Evolutionary conservation across 2,888 invertebrate genomes (phyloP).

Genomic region (Synanthedon myopaeformis): DNA sequence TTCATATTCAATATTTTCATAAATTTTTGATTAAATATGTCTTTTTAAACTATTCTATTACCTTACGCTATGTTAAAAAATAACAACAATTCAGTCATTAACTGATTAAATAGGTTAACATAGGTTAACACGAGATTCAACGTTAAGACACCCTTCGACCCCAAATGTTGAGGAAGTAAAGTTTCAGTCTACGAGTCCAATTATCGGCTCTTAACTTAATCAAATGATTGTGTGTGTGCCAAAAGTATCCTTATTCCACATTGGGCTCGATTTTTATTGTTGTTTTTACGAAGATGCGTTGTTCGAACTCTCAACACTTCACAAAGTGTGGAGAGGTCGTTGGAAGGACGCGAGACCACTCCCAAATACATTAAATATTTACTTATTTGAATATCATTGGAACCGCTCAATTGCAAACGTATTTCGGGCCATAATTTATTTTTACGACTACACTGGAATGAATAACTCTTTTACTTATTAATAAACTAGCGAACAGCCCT

Average conservation of each 20-base stretch:
- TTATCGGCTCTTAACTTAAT: conserved; percentile 29
- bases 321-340: conserved; percentile 12
- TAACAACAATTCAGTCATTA: too few species aligned
- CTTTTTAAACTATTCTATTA: too few species aligned
- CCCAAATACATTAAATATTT: conserved; percentile 3
- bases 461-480: too few species aligned
- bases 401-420: background rate
- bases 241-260: conserved; percentile 4
- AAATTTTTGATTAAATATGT: too few species aligned
- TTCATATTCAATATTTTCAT: too few species aligned
- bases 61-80: too few species aligned
- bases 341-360: conserved; percentile 9
- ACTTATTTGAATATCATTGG: conserved; percentile 8
- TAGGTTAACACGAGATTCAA: too few species aligned
- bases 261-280: conserved; percentile 7
- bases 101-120: too few species aligned
- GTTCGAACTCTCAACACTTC: conserved; percentile 6
- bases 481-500: too few species aligned
- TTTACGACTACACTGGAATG: background rate
- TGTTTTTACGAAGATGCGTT: conserved; percentile 5
- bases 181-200: background rate
- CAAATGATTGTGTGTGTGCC: conserved; percentile 18
- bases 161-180: conserved; percentile 8
- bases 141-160: too few species aligned
- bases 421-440: background rate